Percentiles rank a stretch among this genome's conserved stretches.
phyloP scores from a whole-genome alignment of 2,797 vertebrate genomes.

The Apogon talboti region DNA sequence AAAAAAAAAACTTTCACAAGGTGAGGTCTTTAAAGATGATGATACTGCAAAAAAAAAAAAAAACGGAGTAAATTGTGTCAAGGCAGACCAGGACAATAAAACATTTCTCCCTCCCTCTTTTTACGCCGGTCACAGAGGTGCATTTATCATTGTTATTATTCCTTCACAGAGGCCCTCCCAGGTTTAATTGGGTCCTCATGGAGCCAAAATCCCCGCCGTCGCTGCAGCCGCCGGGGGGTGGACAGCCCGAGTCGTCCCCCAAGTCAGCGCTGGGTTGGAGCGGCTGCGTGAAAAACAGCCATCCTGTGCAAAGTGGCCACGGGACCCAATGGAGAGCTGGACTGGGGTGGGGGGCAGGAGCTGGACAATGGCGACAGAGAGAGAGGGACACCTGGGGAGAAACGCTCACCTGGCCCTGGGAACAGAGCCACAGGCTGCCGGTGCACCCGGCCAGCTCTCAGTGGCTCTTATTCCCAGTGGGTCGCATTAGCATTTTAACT shows the following conservation, averaged over 20 bases:
- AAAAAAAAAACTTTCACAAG: slow-evolving; percentile 36
- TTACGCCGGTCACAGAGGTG: slow-evolving; percentile 64
- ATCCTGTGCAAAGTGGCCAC: slow-evolving; percentile 48
- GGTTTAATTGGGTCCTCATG: slow-evolving; percentile 83
- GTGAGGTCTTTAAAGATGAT: slow-evolving; percentile 59
- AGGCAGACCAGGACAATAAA: slow-evolving; percentile 67
- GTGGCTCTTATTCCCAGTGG: slow-evolving; percentile 49
- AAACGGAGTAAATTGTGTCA: slow-evolving; percentile 66
- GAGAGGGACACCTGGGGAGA: slow-evolving; percentile 51
- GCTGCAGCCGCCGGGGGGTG: slow-evolving; percentile 49
- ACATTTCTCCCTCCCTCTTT: slow-evolving; percentile 60
- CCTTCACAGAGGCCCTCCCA: slow-evolving; percentile 75
- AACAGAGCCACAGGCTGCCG: slow-evolving; percentile 36
- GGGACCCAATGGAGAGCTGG: slow-evolving; percentile 29
- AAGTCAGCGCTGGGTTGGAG: slow-evolving; percentile 51
- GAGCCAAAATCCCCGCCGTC: slow-evolving; percentile 75
- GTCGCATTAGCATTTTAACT: slow-evolving; percentile 67
- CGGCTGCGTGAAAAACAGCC: slow-evolving; percentile 45
- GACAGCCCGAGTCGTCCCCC: slow-evolving; percentile 52
- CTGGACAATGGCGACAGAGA: slow-evolving; percentile 36
- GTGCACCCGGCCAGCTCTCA: slow-evolving; percentile 40
- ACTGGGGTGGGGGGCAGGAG: too few species aligned
- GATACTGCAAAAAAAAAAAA: slow-evolving; percentile 54
- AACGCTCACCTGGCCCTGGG: slow-evolving; percentile 63
- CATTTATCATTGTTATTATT: slow-evolving; percentile 81